Conservation (phyloP, 2,113 vertebrate species). For the Syrmaticus mikado region DNA sequence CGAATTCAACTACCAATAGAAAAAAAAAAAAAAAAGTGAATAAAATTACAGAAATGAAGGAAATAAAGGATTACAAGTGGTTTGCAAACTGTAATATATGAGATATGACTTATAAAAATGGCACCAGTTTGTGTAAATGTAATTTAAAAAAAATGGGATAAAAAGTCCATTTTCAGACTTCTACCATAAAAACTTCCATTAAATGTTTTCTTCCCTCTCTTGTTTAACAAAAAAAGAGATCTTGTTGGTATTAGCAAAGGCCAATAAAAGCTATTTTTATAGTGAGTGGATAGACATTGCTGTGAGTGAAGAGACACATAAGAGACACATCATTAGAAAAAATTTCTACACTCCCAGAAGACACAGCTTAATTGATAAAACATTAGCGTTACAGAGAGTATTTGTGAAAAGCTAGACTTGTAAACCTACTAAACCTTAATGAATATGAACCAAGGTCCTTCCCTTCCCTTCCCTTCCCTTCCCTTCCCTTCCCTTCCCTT, state of each 20-base stretch:
- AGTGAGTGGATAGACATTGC: neutral
- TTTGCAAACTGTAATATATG: neutral
- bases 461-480: neutral
- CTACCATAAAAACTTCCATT: neutral
- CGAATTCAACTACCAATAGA: neutral
- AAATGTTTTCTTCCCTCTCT: neutral
- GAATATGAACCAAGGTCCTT: neutral
- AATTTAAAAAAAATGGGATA: neutral
- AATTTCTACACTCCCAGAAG: constrained; percentile 45
- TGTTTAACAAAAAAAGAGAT: neutral
- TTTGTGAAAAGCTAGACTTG: constrained; percentile 30
- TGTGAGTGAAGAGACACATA: neutral
- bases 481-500: too few relatives aligned
- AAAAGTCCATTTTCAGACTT: neutral
- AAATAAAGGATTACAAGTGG: neutral
- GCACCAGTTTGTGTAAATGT: accelerated
- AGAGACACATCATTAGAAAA: constrained; percentile 33
- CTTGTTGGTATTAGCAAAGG: constrained; percentile 4
- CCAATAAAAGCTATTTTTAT: constrained; percentile 33
- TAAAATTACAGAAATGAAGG: neutral
- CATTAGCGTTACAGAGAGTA: neutral
- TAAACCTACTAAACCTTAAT: neutral
- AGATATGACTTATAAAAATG: neutral
- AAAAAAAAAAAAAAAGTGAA: neutral
- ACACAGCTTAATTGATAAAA: constrained; percentile 57